These are phyloP conservation scores for Dastarcus helophoroides DNA, from an alignment of 2,888 invertebrate genomes.

Conservation along the genomic window DNA sequence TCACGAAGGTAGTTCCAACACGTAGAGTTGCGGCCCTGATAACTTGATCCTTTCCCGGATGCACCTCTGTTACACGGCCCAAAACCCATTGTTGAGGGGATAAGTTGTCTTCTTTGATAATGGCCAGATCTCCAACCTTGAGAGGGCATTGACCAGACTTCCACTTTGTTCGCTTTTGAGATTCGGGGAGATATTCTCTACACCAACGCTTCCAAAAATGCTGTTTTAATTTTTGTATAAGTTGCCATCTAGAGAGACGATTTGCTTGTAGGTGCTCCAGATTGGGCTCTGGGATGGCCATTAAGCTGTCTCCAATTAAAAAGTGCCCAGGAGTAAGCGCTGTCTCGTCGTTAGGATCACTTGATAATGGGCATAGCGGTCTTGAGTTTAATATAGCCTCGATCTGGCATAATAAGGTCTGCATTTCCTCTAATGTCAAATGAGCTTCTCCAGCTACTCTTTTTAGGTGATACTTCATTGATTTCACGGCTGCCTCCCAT, in stretches of 20 bases:
- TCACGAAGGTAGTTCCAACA: no score
- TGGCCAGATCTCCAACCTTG: no score
- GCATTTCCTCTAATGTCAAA: slow-evolving; percentile 1
- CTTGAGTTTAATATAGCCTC: slow-evolving; percentile 2
- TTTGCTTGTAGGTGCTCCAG: not conserved
- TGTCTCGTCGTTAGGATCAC: not conserved
- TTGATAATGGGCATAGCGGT: slow-evolving; percentile 1
- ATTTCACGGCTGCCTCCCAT: slow-evolving; percentile 3
- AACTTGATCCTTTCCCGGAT: no score
- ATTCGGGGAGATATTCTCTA: not conserved
- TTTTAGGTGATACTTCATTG: slow-evolving; percentile 2
- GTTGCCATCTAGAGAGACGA: not conserved
- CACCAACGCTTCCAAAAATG: slow-evolving; percentile 3
- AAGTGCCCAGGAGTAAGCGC: slow-evolving; percentile 2
- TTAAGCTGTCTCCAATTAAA: slow-evolving; percentile 1
- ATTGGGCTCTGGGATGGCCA: not conserved
- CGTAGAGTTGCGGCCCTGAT: no score
- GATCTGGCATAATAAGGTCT: not conserved
- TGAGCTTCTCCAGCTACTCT: not conserved
- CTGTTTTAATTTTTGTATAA: slow-evolving; percentile 1
- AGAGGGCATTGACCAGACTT: no score
- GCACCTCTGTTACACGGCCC: no score
- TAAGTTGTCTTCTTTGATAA: no score
- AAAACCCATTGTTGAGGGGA: no score
- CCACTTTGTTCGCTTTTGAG: slow-evolving; percentile 2